Percentiles rank a stretch among this genome's conserved stretches.
Conservation (phyloP, 2,888 invertebrate species). For the Lasioglossum oenotherae region DNA sequence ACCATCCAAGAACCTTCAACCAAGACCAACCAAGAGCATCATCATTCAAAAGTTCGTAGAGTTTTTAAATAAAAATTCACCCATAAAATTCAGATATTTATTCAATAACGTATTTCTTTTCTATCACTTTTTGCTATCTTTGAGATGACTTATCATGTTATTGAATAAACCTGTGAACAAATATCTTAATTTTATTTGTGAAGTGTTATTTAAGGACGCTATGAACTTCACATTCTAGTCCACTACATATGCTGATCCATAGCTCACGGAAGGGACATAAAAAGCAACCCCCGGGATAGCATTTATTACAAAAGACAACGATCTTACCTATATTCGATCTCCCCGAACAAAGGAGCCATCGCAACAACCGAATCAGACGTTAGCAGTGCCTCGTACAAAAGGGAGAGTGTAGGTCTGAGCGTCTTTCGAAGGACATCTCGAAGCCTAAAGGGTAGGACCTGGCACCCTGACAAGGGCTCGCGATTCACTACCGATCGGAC, state of each 20-base stretch:
- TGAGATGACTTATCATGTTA: too few species aligned
- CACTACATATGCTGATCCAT: background rate
- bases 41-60: too few species aligned
- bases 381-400: background rate
- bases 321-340: background rate
- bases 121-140: too few species aligned
- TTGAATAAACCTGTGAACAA: too few species aligned
- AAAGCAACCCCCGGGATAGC: background rate
- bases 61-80: too few species aligned
- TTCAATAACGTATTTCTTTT: too few species aligned
- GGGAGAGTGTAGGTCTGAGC: background rate
- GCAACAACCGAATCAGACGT: background rate
- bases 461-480: conserved; percentile 21
- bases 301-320: background rate
- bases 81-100: too few species aligned
- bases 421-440: conserved; percentile 7
- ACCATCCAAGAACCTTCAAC: background rate
- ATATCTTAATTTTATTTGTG: too few species aligned
- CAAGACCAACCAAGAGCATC: background rate
- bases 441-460: background rate
- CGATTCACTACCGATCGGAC: conserved; percentile 31
- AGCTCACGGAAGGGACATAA: background rate
- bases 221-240: background rate
- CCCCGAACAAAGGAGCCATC: background rate
- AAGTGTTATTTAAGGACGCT: too few species aligned